Conservation (phyloP, 2,113 vertebrate genomes). For the Burhinus oedicnemus region DNA sequence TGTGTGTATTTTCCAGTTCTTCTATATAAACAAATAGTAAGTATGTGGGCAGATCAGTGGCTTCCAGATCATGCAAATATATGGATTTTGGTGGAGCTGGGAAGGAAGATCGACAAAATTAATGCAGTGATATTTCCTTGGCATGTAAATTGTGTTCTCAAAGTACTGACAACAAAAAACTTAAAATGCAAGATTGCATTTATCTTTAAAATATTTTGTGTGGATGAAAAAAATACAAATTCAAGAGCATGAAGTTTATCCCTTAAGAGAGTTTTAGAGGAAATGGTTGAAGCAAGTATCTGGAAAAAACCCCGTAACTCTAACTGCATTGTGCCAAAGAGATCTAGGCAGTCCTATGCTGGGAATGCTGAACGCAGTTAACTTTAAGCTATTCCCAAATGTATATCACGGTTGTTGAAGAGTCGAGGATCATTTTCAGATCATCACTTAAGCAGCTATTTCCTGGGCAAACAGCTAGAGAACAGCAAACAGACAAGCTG, state of each 20-base stretch:
- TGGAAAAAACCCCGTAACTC: rapidly evolving
- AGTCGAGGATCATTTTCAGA: background rate
- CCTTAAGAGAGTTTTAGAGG: background rate
- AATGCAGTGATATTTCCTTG: conserved; percentile 1
- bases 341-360: background rate
- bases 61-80: conserved; percentile 40
- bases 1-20: conserved; percentile 16
- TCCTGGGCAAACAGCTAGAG: background rate
- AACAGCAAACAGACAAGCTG: background rate
- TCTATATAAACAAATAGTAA: conserved; percentile 17
- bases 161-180: background rate
- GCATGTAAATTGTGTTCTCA: conserved; percentile 22
- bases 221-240: background rate
- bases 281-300: background rate
- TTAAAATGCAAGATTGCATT: background rate
- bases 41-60: conserved; percentile 25
- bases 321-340: background rate
- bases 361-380: background rate
- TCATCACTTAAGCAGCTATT: background rate
- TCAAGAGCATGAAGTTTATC: background rate
- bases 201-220: background rate
- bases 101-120: background rate
- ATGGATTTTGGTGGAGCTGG: conserved; percentile 42
- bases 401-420: background rate
- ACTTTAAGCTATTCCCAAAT: background rate